Evolutionary conservation across 1,140 invertebrate genomes (phyloP).

Genomic region (Drepana arcuata): DNA sequence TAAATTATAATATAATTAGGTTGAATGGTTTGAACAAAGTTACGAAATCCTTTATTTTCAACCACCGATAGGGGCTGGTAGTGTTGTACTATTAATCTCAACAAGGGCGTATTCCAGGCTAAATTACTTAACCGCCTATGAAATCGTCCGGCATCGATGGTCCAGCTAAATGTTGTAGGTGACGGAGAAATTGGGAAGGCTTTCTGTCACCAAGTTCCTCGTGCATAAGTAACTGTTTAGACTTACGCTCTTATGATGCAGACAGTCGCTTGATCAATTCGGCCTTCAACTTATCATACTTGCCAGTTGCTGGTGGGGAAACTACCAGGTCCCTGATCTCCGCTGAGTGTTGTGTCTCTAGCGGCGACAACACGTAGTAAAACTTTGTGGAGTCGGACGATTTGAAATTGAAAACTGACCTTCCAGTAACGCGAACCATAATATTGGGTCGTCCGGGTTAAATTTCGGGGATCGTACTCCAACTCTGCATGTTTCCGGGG

Average conservation of each 20-base stretch:
- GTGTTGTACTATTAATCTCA: too few relatives aligned
- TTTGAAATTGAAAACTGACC: conserved; percentile 1
- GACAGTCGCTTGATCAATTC: background rate
- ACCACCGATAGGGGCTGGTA: too few relatives aligned
- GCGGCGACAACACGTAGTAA: background rate
- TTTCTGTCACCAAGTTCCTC: background rate
- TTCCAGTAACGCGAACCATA: conserved; percentile 13
- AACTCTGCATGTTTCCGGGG: background rate
- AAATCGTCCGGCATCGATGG: background rate
- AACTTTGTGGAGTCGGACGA: background rate
- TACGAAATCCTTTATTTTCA: too few relatives aligned
- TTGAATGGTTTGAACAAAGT: too few relatives aligned
- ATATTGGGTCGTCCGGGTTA: conserved; percentile 12
- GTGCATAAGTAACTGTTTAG: background rate
- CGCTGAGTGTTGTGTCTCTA: background rate
- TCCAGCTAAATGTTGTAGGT: background rate
- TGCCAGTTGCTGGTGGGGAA: background rate
- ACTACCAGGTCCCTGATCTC: background rate
- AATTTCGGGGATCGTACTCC: conserved; percentile 14
- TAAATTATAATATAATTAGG: too few relatives aligned
- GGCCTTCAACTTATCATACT: background rate
- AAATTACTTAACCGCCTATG: too few relatives aligned
- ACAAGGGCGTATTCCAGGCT: too few relatives aligned
- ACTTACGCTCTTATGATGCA: background rate
- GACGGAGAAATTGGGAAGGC: background rate